A percentile compares a stretch with the other conserved stretches of the same genome.
Conservation (phyloP, 2,113 vertebrate species). For the Hiodon alosoides region DNA sequence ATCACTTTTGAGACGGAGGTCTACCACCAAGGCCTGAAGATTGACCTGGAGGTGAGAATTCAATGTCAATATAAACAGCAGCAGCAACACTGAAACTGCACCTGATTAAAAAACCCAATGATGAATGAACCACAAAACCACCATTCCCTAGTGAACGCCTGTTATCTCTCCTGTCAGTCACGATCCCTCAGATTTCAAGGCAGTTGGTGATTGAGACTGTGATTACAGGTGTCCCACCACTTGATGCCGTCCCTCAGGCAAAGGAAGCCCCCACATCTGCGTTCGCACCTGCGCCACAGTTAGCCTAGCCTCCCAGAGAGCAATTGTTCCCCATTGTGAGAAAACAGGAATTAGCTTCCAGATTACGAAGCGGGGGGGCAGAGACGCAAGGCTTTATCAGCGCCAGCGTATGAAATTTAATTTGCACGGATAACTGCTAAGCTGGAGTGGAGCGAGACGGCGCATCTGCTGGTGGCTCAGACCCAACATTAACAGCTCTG, state of each 20-base stretch:
- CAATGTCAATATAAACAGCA: neutral
- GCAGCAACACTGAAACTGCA: too few relatives aligned
- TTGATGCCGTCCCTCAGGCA: too few relatives aligned
- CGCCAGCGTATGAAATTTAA: neutral
- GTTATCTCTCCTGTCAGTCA: neutral
- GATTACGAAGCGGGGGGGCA: neutral
- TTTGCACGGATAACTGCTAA: neutral
- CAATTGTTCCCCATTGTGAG: neutral
- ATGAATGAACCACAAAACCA: too few relatives aligned
- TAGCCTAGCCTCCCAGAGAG: neutral
- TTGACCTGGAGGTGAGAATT: conserved; percentile 83
- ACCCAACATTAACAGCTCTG: neutral
- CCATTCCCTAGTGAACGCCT: too few relatives aligned
- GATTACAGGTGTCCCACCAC: neutral
- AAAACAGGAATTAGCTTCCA: neutral
- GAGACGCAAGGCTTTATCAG: neutral
- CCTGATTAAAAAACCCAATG: too few relatives aligned
- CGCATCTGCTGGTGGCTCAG: neutral
- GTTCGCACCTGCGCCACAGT: neutral
- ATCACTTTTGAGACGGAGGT: conserved; percentile 98
- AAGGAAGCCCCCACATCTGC: neutral
- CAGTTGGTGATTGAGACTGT: neutral
- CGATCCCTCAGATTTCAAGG: neutral
- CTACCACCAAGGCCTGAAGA: conserved; percentile 96
- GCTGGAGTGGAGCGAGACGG: neutral